These are phyloP conservation scores for Crypturellus undulatus DNA, from an alignment of 2,113 vertebrate genomes.

Conservation along the genomic window DNA sequence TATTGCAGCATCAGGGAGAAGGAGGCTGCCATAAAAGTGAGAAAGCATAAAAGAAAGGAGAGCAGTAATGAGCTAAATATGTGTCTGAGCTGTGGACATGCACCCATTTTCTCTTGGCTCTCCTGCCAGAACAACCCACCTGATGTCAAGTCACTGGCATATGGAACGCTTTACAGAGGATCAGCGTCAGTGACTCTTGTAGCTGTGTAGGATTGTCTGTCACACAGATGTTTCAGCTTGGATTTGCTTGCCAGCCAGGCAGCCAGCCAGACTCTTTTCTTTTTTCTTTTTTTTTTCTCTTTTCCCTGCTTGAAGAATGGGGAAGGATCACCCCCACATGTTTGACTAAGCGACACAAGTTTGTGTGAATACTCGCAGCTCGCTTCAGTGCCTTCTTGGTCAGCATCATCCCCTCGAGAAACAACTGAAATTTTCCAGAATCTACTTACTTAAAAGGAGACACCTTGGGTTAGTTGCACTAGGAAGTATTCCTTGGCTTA, in stretches of 20 bases:
- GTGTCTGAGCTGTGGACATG: constrained; percentile 23
- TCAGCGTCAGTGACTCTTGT: constrained; percentile 35
- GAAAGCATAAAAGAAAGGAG: constrained; percentile 45
- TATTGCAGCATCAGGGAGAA: constrained; percentile 13
- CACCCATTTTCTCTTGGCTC: constrained; percentile 66
- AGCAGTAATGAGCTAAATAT: constrained; percentile 46
- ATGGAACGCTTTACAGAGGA: constrained; percentile 70
- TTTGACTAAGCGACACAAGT: constrained; percentile 16
- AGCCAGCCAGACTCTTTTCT: constrained; percentile 21
- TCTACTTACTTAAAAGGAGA: background rate
- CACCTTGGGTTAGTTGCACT: background rate
- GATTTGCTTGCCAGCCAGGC: constrained; percentile 64
- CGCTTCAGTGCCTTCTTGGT: constrained; percentile 16
- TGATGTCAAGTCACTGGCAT: constrained; percentile 64
- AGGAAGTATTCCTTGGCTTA: background rate
- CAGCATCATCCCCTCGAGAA: background rate
- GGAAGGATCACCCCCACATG: constrained; percentile 61
- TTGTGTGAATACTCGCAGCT: background rate
- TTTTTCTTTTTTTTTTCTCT: background rate
- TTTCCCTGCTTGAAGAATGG: background rate
- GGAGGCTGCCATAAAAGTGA: constrained; percentile 34
- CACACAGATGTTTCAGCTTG: constrained; percentile 76
- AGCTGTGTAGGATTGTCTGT: constrained; percentile 70
- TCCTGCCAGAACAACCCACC: constrained; percentile 64
- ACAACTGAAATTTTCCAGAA: background rate